Evolutionary conservation across 2,113 vertebrate species (phyloP).

Genomic region (Scytalopus superciliaris): DNA sequence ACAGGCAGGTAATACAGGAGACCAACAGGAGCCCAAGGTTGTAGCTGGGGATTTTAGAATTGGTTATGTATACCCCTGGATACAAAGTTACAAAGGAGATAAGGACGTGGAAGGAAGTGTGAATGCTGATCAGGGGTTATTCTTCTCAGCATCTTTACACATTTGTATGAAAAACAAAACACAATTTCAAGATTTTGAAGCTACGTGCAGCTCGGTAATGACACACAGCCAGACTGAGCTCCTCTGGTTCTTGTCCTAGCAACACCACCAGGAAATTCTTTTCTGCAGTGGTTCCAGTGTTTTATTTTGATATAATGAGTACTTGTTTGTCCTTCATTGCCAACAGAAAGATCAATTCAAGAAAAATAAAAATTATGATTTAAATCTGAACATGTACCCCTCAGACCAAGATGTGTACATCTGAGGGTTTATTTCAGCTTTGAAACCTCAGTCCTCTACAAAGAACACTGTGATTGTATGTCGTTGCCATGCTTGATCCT

Average conservation of each 20-base stretch:
- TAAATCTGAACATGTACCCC: not conserved
- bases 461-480: not conserved
- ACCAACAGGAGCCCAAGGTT: not conserved
- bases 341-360: not conserved
- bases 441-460: not conserved
- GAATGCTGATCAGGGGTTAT: not conserved
- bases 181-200: not conserved
- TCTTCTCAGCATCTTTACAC: not conserved
- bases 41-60: not conserved
- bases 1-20: not conserved
- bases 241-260: not conserved
- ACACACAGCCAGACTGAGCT: not conserved
- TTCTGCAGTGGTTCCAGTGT: not conserved
- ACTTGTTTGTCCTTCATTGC: not conserved
- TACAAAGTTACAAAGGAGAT: not conserved
- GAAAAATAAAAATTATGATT: constrained; percentile 4
- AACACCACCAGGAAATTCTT: constrained; percentile 23
- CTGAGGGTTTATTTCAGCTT: not conserved
- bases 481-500: not conserved
- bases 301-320: constrained; percentile 3
- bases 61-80: not conserved
- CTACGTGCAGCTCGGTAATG: not conserved
- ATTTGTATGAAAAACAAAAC: not conserved
- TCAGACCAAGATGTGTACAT: not conserved
- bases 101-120: not conserved